phyloP scores from a whole-genome alignment of 2,888 invertebrate species.

The Scrobipalpa atriplicella region DNA sequence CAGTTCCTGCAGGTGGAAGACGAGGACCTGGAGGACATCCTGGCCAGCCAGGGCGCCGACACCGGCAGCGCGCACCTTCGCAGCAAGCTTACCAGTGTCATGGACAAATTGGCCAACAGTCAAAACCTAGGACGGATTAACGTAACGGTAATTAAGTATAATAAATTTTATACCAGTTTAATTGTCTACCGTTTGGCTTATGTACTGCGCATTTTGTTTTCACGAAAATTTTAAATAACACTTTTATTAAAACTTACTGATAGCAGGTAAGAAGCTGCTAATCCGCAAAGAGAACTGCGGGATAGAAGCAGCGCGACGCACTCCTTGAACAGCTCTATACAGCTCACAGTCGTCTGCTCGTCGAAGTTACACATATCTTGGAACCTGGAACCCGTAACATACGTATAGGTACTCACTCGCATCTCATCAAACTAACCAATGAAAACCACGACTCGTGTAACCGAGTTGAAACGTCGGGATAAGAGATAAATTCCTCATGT shows the following conservation, averaged over 20 bases:
- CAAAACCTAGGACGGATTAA: not conserved
- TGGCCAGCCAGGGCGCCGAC: constrained; percentile 56
- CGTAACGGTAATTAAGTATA: constrained; percentile 25
- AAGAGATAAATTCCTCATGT: no score
- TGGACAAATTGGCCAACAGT: constrained; percentile 54
- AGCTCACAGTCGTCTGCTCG: constrained; percentile 74
- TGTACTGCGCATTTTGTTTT: no score
- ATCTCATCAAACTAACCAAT: no score
- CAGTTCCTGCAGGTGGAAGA: constrained; percentile 63
- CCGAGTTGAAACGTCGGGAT: no score
- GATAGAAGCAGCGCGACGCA: constrained; percentile 60
- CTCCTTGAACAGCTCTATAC: constrained; percentile 83
- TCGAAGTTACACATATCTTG: constrained; percentile 82
- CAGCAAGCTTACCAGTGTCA: constrained; percentile 51
- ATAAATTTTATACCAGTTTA: no score
- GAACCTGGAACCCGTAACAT: constrained; percentile 54
- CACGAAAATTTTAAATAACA: not conserved
- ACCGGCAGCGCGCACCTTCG: constrained; percentile 52
- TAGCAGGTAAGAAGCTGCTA: constrained; percentile 53
- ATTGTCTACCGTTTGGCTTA: no score
- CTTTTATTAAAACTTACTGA: constrained; percentile 51
- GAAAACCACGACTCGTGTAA: no score
- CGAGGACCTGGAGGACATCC: constrained; percentile 66
- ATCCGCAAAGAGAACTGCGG: constrained; percentile 55
- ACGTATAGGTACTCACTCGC: no score